phyloP scores from a whole-genome alignment of 2,797 vertebrate genomes.

The Hapalemur alaotrensis region DNA sequence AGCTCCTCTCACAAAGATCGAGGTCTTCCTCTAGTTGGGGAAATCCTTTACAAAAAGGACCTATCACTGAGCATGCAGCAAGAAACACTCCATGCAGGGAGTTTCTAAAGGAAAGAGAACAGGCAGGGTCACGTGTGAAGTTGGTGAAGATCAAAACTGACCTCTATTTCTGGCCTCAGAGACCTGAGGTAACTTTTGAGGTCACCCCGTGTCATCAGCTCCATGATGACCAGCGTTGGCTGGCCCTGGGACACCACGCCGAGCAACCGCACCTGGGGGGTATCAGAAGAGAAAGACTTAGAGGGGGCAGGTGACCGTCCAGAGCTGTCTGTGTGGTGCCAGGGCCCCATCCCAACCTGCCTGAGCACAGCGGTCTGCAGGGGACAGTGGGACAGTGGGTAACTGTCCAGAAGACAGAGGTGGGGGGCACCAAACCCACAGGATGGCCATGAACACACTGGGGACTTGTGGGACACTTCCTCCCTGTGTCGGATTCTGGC shows the following conservation, averaged over 20 bases:
- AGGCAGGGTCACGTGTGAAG: background rate
- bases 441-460: accelerated
- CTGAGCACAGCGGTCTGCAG: background rate
- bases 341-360: background rate
- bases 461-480: background rate
- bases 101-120: background rate
- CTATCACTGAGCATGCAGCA: accelerated
- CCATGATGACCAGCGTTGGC: conserved; percentile 99
- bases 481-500: background rate
- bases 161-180: conserved; percentile 93
- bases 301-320: background rate
- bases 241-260: conserved; percentile 99
- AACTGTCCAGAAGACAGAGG: background rate
- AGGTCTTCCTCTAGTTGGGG: background rate
- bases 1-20: background rate
- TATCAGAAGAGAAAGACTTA: background rate
- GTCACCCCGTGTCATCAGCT: conserved; percentile 98
- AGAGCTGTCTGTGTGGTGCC: background rate
- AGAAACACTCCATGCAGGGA: too few species aligned
- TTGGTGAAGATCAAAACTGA: conserved; percentile 73
- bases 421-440: accelerated
- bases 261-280: conserved; percentile 92
- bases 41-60: background rate
- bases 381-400: accelerated
- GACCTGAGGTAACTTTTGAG: conserved; percentile 98